Base-by-base conservation (phyloP, 2,797 vertebrate genomes). In the Gallinago solitaria region DNA sequence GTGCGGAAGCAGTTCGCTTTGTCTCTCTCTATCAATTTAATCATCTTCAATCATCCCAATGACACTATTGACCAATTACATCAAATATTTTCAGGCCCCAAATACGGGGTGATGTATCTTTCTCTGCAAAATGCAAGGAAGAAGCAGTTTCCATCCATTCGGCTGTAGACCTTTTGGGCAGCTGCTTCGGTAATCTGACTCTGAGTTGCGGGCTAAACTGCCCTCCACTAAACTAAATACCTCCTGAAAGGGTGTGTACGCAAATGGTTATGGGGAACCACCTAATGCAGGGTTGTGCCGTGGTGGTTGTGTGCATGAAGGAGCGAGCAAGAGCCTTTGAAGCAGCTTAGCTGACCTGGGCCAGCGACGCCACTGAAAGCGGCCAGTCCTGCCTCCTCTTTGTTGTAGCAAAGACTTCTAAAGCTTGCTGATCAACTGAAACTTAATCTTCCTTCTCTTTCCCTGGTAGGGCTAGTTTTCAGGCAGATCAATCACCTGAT, bases 51-150 rank as follows among this genome's bases (percentile, higher is more conserved):
- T 85, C 86, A 83, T 59, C 37, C 71, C 8, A 4, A 41, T 84
- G 78, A 50, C 60, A 43, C 12, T 61, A 28, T 35, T 70, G 89
- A 77, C 64, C 35, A 41, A 64, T 73, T 59, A 60, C 25, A 86
- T 37, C 4, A 67, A 56, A 84, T 70, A 73, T 37, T 68, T 82
- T 89, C 32, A 51, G 67, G 39, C 24, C 56, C n/a, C 39, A 59
- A 45, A 50, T 35, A 28, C 0, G 4, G 47, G 15, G 3, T 56
- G 48, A 51, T 0, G 0, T 23, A 8, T 28, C 0, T 0, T 68
- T 90, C 57, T 45, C 47, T 84, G 91, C 41, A 69, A 48, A 89
- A 76, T 16, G 11, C 27, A 74, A 71, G 41, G 48, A 83, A 41
- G 47, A 63, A 50, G 39, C 43, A 51, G 35, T 60, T 73, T 28